These are phyloP conservation scores for Varecia variegata DNA, from an alignment of 2,797 vertebrate species.

Conservation along the genomic window DNA sequence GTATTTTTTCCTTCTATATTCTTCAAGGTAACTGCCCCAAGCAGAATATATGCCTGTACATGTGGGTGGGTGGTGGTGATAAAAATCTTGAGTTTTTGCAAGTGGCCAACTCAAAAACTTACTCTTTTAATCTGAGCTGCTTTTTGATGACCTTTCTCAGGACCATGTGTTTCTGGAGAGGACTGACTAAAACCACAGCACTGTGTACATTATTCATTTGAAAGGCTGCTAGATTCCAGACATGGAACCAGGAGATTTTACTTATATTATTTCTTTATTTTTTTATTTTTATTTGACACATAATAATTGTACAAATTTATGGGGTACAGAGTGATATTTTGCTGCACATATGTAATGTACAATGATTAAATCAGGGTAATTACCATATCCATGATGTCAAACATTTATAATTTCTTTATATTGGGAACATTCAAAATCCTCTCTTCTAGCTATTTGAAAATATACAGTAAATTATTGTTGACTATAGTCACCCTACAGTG, in stretches of 20 bases:
- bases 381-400: neutral
- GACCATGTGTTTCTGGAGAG: neutral
- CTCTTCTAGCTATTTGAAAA: neutral
- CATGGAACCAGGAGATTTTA: neutral
- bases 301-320: neutral
- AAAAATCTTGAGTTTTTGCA: neutral
- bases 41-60: neutral
- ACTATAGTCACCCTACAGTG: neutral
- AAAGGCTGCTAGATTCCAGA: neutral
- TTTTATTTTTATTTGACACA: neutral
- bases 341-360: neutral
- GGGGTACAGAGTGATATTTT: neutral
- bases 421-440: neutral
- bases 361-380: neutral
- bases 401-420: neutral
- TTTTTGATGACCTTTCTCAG: neutral
- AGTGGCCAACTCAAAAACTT: neutral
- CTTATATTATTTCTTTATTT: neutral
- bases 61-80: neutral
- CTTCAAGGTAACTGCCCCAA: neutral
- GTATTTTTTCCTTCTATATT: neutral
- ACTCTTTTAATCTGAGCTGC: neutral
- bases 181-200: neutral
- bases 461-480: neutral
- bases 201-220: neutral